Conservation (phyloP, 1,140 invertebrate genomes). For the Anthonomus grandis region DNA sequence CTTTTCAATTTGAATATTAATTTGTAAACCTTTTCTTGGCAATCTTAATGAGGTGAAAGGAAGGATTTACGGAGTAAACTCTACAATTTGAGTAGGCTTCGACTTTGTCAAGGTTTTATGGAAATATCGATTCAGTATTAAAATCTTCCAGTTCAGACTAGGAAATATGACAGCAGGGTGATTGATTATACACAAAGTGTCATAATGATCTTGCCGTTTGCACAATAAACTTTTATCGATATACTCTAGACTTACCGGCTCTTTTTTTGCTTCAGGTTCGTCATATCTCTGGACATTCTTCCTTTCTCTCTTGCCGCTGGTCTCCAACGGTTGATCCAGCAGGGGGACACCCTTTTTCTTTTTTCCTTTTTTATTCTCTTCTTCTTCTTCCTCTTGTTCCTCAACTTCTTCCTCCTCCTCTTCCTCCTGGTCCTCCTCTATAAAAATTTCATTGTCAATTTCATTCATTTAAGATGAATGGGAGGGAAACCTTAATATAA, state of each 20-base stretch:
- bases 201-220: too few relatives aligned
- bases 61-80: too few relatives aligned
- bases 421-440: slow-evolving; percentile 1
- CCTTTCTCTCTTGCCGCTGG: slow-evolving; percentile 37
- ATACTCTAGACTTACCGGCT: slow-evolving; percentile 52
- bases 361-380: slow-evolving; percentile 51
- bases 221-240: too few relatives aligned
- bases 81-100: slow-evolving; percentile 32
- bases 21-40: too few relatives aligned
- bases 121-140: slow-evolving; percentile 22
- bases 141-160: too few relatives aligned
- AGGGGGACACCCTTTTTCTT: slow-evolving; percentile 48
- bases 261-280: slow-evolving; percentile 50
- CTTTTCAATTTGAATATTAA: too few relatives aligned
- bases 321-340: slow-evolving; percentile 44
- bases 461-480: too few relatives aligned
- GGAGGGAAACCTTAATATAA: too few relatives aligned
- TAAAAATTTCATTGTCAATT: too few relatives aligned
- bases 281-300: slow-evolving; percentile 41
- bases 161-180: too few relatives aligned
- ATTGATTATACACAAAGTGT: too few relatives aligned
- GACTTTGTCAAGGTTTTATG: background rate
- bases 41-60: too few relatives aligned
- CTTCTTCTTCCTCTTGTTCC: slow-evolving; percentile 49
- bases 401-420: slow-evolving; percentile 45